Evolutionary conservation across 2,797 vertebrate species (phyloP), one percentile per base, ranked within the genome.

Genomic region (Gephyroberyx darwinii): DNA sequence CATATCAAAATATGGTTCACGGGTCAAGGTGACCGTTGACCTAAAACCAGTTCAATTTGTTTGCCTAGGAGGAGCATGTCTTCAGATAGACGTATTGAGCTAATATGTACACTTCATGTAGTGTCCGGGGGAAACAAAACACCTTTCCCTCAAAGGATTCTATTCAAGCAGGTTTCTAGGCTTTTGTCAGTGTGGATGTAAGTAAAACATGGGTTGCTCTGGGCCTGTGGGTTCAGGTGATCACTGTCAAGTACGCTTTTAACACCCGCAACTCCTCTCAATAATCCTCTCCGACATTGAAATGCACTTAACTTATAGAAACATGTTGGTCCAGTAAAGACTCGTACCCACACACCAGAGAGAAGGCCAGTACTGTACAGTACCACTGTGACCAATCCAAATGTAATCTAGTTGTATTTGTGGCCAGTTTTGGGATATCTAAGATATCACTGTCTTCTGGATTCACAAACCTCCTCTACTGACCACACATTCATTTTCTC

Each of bases 41-140:
- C 86, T 74, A 82, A 91, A 90, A 89, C 67, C 77, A 71, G 82
- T 82, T 88, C 53, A 76, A 76, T 75, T 80, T 71, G 77, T 82
- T 88, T 87, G 84, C 80, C 80, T 71, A 71, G 54, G 62, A 85
- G 79, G 84, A 84, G 73, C 54, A 83, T 58, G 39, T 85, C 78
- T 83, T 86, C 82, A 75, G 74, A 74, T 84, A 83, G 82, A 88
- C 82, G 79, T 84, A 77, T 71, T 43, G 70, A 67, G 77, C 83
- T 85, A 86, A 84, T 90, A 88, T 91, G 56, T 91, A 90, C 87
- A 90, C 84, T 87, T 87, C 66, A 85, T 83, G 67, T 83, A 69
- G 65, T 68, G 65, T 81, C 78, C 33, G 12, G 69, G 73, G 19
- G 8, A 13, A 68, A 74, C 80, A 20, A 53, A 45, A 45, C 13